These are phyloP conservation scores for Corapipo altera DNA, from an alignment of 2,113 vertebrate genomes.

Conservation along the genomic window DNA sequence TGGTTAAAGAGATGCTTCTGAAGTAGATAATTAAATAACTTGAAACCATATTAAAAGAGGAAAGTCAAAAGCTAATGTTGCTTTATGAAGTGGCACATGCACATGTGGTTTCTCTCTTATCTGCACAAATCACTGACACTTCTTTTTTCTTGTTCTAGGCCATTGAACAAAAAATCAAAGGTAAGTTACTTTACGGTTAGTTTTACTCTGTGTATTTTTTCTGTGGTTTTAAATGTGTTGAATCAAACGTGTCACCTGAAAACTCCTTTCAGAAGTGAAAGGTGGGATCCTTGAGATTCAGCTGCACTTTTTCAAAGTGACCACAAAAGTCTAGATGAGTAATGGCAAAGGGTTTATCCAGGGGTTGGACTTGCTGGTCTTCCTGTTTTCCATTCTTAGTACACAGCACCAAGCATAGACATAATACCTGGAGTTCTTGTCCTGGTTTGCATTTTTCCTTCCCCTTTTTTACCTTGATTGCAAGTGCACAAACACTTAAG, in stretches of 20 bases:
- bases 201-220: neutral
- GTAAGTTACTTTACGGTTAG: constrained; percentile 74
- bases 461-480: neutral
- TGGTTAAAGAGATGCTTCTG: neutral
- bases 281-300: neutral
- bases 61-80: neutral
- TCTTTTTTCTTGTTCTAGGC: constrained; percentile 81
- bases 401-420: neutral
- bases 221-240: neutral
- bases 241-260: neutral
- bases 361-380: neutral
- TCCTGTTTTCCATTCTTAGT: neutral
- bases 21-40: constrained; percentile 44
- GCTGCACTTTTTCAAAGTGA: neutral
- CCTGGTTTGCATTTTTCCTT: neutral
- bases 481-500: neutral
- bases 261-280: neutral
- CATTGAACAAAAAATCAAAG: constrained; percentile 89
- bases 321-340: neutral
- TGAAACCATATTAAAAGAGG: neutral
- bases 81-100: neutral
- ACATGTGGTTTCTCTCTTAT: neutral
- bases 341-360: neutral
- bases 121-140: constrained; percentile 59
- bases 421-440: neutral